phyloP scores from a whole-genome alignment of 1,140 invertebrate genomes.

The Drosophila neocordata region DNA sequence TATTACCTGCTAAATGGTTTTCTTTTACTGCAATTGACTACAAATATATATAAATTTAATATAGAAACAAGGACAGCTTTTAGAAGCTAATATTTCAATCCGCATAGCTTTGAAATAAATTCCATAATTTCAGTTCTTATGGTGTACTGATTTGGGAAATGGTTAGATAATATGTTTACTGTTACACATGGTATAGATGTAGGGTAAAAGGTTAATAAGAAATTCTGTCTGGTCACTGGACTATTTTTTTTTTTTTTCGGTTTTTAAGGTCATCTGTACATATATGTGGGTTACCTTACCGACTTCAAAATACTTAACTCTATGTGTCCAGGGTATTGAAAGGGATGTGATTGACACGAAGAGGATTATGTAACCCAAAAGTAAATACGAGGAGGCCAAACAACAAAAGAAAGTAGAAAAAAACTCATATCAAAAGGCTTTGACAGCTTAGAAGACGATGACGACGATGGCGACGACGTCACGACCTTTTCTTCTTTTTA shows the following conservation, averaged over 20 bases:
- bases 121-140: too few relatives aligned
- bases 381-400: conserved; percentile 16
- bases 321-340: conserved; percentile 1
- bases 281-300: neutral
- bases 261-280: neutral
- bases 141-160: too few relatives aligned
- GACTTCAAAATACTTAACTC: conserved; percentile 10
- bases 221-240: neutral
- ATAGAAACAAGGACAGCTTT: too few relatives aligned
- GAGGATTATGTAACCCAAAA: conserved; percentile 25
- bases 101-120: too few relatives aligned
- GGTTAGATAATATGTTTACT: too few relatives aligned
- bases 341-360: conserved; percentile 8
- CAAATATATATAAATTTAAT: too few relatives aligned
- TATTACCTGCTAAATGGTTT: too few relatives aligned
- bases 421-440: conserved; percentile 18
- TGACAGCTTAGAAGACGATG: conserved; percentile 11
- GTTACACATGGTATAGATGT: neutral
- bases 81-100: too few relatives aligned
- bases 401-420: conserved; percentile 14
- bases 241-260: too few relatives aligned
- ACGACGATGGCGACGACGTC: neutral
- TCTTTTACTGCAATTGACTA: too few relatives aligned
- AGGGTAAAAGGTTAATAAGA: neutral
- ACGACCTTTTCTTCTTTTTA: conserved; percentile 13